phyloP scores from a whole-genome alignment of 2,888 invertebrate genomes.

The Dryomyza anilis region DNA sequence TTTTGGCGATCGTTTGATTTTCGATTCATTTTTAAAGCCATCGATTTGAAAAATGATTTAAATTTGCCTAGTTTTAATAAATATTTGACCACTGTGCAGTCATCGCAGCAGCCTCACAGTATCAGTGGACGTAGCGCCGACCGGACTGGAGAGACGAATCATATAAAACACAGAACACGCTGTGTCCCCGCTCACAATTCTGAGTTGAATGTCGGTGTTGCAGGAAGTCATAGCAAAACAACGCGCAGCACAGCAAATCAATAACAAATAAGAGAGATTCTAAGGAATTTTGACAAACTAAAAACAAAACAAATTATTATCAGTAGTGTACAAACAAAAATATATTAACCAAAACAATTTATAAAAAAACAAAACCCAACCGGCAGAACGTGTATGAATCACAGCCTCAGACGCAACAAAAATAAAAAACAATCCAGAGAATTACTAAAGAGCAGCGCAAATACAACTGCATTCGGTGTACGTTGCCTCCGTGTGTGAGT shows the following conservation, averaged over 20 bases:
- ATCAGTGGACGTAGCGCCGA: not conserved
- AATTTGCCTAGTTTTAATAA: no score
- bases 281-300: not conserved
- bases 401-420: no score
- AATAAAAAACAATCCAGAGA: no score
- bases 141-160: conserved; percentile 4
- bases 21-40: no score
- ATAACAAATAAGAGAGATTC: not conserved
- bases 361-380: not conserved
- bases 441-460: no score
- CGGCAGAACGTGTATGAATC: not conserved
- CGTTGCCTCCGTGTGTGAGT: no score
- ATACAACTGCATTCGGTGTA: no score
- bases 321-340: not conserved
- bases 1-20: no score
- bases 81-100: not conserved
- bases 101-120: not conserved
- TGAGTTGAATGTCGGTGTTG: not conserved
- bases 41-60: no score
- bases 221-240: not conserved
- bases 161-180: conserved; percentile 6
- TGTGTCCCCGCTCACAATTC: not conserved
- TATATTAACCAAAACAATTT: not conserved
- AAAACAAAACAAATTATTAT: not conserved
- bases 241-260: no score